Conservation (phyloP, 2,888 invertebrate genomes). For the Nycteola revayana region DNA sequence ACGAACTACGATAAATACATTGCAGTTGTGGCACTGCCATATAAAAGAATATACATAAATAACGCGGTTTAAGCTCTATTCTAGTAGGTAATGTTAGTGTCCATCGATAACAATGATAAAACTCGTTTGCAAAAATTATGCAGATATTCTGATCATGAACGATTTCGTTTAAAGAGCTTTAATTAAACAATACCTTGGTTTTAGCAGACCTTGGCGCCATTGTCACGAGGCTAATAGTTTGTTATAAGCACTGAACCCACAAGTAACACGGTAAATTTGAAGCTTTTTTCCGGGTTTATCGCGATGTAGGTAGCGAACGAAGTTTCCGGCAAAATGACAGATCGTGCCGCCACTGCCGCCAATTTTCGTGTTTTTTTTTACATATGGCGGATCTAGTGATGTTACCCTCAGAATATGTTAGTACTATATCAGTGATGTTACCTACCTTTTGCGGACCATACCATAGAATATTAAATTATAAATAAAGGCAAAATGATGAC, state of each 20-base stretch:
- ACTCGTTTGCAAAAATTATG: slow-evolving; percentile 39
- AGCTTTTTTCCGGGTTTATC: slow-evolving; percentile 21
- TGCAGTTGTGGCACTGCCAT: no score
- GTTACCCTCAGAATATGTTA: no score
- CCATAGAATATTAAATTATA: no score
- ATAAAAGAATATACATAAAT: background rate
- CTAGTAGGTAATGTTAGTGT: slow-evolving; percentile 12
- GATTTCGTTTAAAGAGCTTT: no score
- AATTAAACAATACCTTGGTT: slow-evolving; percentile 54
- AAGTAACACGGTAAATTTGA: slow-evolving; percentile 20
- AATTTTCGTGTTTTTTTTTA: no score
- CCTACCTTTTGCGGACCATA: no score
- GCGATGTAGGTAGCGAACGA: slow-evolving; percentile 47
- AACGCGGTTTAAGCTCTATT: slow-evolving; percentile 7
- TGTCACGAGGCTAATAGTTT: slow-evolving; percentile 32
- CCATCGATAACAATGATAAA: slow-evolving; percentile 51
- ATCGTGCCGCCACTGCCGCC: slow-evolving; percentile 51
- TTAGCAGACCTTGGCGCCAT: slow-evolving; percentile 72
- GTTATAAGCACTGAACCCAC: slow-evolving; percentile 21
- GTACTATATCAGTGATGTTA: no score
- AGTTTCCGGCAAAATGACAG: slow-evolving; percentile 74
- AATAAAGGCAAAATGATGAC: no score
- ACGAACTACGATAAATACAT: no score
- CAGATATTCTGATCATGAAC: no score
- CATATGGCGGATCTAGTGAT: no score